Conservation (phyloP, 2,113 vertebrate genomes). For the Poeciliopsis occidentalis region DNA sequence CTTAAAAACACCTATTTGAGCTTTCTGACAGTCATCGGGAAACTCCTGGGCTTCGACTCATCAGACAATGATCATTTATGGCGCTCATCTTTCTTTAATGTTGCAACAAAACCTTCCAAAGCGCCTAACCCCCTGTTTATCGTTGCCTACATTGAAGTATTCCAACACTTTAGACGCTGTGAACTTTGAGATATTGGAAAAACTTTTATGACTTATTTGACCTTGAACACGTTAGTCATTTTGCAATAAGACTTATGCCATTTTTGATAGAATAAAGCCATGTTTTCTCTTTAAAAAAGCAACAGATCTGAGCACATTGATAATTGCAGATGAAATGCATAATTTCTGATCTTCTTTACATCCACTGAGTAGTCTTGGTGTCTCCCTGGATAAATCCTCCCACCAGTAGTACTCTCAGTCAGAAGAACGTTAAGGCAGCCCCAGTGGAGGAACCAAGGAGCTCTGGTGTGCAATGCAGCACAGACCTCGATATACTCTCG, state of each 20-base stretch:
- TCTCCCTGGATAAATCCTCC: conserved; percentile 51
- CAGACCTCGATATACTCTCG: conserved; percentile 44
- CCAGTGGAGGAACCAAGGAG: conserved; percentile 57
- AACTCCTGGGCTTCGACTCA: neutral
- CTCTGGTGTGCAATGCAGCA: conserved; percentile 67
- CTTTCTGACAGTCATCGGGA: neutral
- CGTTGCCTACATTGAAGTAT: neutral
- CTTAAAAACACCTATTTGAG: too few relatives aligned
- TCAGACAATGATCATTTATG: neutral
- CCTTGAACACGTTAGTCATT: neutral
- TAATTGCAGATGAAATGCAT: conserved; percentile 13
- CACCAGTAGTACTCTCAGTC: conserved; percentile 52
- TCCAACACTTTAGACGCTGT: neutral
- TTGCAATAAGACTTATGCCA: neutral
- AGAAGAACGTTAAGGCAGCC: conserved; percentile 63
- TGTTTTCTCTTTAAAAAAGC: conserved; percentile 7
- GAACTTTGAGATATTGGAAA: neutral
- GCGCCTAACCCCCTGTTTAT: too few relatives aligned
- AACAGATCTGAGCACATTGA: conserved; percentile 9
- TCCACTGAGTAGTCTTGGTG: conserved; percentile 37
- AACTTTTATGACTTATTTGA: neutral
- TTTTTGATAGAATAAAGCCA: conserved; percentile 15
- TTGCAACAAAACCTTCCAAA: neutral
- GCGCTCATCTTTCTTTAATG: neutral
- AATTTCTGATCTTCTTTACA: conserved; percentile 21